These are phyloP conservation scores for Syrphus vitripennis DNA, from an alignment of 2,888 invertebrate species.

Conservation along the genomic window DNA sequence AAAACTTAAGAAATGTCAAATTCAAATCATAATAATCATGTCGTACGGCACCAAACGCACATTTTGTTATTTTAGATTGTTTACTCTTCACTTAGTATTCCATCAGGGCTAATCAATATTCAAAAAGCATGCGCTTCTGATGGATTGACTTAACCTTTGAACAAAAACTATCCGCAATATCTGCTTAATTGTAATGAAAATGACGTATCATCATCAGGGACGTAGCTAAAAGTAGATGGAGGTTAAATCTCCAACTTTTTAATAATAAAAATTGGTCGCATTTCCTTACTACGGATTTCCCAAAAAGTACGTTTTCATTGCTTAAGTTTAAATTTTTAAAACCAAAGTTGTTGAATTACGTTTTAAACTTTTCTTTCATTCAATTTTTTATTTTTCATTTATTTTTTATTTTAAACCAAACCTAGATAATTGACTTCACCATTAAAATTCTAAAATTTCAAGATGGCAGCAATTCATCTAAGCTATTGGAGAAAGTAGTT, in stretches of 20 bases:
- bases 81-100: slow-evolving; percentile 43
- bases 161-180: slow-evolving; percentile 32
- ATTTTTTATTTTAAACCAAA: no score
- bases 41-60: slow-evolving; percentile 13
- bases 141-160: slow-evolving; percentile 41
- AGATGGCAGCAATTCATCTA: no score
- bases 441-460: no score
- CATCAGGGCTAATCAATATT: slow-evolving; percentile 29
- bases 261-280: no score
- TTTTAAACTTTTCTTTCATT: no score
- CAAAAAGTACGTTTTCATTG: no score
- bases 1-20: slow-evolving; percentile 30
- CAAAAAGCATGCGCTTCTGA: slow-evolving; percentile 23
- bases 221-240: not conserved
- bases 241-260: not conserved
- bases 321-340: no score
- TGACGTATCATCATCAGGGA: slow-evolving; percentile 5
- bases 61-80: not conserved
- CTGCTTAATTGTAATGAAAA: slow-evolving; percentile 17
- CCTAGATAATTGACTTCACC: no score
- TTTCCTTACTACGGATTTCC: no score
- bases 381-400: no score
- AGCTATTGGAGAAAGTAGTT: no score
- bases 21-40: slow-evolving; percentile 17
- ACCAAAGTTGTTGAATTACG: no score